Evolutionary conservation across 2,888 invertebrate genomes (phyloP), one percentile per base, ranked within the genome.

Genomic region (Ormyrus pomaceus): DNA sequence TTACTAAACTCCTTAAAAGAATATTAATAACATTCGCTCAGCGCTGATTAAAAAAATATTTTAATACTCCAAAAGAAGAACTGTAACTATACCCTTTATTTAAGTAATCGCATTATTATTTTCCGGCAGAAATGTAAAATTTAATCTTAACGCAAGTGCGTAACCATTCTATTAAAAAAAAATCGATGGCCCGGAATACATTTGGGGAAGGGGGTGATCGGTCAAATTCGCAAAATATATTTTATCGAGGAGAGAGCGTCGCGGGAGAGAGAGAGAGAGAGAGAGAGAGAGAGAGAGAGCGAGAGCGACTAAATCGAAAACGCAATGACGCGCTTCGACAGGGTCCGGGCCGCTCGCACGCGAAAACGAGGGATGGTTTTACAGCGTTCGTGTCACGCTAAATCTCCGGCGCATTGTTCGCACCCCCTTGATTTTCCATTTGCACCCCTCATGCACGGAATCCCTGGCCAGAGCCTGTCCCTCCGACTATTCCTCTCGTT

Each of bases 341-440:
- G 80, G 77, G 77, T 73, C 65, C 48, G 68, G 68, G 77, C 74
- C 79, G 78, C 11, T 1, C 6, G 53, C 77, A 10, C 34, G 46
- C 73, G 56, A 77, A 73, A 74, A 71, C 82, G 82, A 81, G 84
- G 83, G 83, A 83, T 86, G 87, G 84, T 86, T 88, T 88, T 86
- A 87, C 87, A 86, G 84, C 86, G 85, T 85, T 83, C 84, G 87
- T 84, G 87, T 88, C 88, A 88, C 88, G 88, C 87, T 88, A 87
- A 88, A 88, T 88, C 88, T 88, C 86, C 84, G 82, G 80, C 75
- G 87, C 87, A 87, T 88, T 88, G 87, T 88, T 86, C 86, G 86
- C 86, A 85, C 85, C 87, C 86, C 86, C 83, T 85, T 84, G 86
- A 87, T 87, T 87, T 86, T 87, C 87, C 86, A 87, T 87, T 83